phyloP scores from a whole-genome alignment of 2,797 vertebrate genomes.

The Gadopsis marmoratus region DNA sequence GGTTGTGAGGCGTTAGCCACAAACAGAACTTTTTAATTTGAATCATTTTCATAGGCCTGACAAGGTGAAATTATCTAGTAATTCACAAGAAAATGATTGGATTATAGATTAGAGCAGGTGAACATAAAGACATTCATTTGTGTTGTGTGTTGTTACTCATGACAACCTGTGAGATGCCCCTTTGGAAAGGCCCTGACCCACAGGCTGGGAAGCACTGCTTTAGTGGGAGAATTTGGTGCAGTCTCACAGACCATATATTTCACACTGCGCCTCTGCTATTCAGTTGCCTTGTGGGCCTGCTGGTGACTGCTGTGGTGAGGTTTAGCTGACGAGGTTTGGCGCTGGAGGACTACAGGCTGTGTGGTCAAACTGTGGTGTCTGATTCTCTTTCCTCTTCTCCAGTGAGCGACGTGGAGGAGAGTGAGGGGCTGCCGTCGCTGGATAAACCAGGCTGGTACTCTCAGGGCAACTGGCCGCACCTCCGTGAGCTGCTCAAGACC shows the following conservation, averaged over 20 bases:
- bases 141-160: not conserved
- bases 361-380: conserved; percentile 16
- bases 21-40: no score
- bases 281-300: conserved; percentile 11
- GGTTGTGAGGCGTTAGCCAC: no score
- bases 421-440: conserved; percentile 87
- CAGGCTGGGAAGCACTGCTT: not conserved
- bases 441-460: conserved; percentile 97
- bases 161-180: not conserved
- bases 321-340: conserved; percentile 16
- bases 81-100: not conserved
- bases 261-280: not conserved
- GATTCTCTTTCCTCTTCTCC: conserved; percentile 46
- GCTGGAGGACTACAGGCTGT: not conserved
- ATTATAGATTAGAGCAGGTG: not conserved
- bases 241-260: not conserved
- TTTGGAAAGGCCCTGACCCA: not conserved
- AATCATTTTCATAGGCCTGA: no score
- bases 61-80: not conserved
- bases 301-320: conserved; percentile 34
- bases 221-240: not conserved
- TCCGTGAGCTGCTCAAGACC: conserved; percentile 92
- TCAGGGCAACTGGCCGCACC: conserved; percentile 94
- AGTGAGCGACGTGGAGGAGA: conserved; percentile 93
- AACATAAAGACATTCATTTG: not conserved